These are phyloP conservation scores for Polylopha cassiicola DNA, from an alignment of 2,888 invertebrate genomes.

Conservation along the genomic window DNA sequence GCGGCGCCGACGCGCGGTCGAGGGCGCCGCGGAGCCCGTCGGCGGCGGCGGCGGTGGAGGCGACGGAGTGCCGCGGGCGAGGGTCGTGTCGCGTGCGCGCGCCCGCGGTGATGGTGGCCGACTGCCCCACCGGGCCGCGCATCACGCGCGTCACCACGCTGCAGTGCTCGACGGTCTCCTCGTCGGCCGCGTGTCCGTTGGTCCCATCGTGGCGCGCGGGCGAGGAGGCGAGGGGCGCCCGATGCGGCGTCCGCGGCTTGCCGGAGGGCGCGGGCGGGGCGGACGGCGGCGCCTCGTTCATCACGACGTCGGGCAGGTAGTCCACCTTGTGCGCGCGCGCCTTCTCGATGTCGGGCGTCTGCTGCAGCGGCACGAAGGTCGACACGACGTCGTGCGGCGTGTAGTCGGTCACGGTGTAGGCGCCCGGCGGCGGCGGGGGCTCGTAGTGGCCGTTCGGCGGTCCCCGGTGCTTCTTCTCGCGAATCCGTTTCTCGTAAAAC, in stretches of 20 bases:
- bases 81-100: conserved; percentile 71
- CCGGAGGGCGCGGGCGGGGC: conserved; percentile 36
- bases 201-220: conserved; percentile 30
- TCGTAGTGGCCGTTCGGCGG: conserved; percentile 38
- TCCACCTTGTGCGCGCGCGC: conserved; percentile 67
- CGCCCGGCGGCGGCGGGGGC: conserved; percentile 33
- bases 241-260: conserved; percentile 36
- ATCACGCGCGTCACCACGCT: conserved; percentile 84
- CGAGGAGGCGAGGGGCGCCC: conserved; percentile 26
- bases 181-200: conserved; percentile 39
- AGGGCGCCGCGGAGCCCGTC: conserved; percentile 74
- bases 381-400: conserved; percentile 58
- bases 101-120: conserved; percentile 80
- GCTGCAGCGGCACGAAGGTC: conserved; percentile 70
- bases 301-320: conserved; percentile 68
- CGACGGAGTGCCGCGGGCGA: conserved; percentile 58
- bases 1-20: conserved; percentile 45
- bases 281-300: conserved; percentile 49
- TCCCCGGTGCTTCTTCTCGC: conserved; percentile 54
- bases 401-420: conserved; percentile 70
- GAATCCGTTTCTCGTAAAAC: conserved; percentile 70
- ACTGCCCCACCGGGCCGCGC: conserved; percentile 84
- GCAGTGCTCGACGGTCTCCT: conserved; percentile 76
- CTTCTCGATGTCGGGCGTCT: conserved; percentile 71
- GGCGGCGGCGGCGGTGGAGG: conserved; percentile 39